Evolutionary conservation across 2,113 vertebrate species (phyloP).

Genomic region (Phaethornis superciliosus): DNA sequence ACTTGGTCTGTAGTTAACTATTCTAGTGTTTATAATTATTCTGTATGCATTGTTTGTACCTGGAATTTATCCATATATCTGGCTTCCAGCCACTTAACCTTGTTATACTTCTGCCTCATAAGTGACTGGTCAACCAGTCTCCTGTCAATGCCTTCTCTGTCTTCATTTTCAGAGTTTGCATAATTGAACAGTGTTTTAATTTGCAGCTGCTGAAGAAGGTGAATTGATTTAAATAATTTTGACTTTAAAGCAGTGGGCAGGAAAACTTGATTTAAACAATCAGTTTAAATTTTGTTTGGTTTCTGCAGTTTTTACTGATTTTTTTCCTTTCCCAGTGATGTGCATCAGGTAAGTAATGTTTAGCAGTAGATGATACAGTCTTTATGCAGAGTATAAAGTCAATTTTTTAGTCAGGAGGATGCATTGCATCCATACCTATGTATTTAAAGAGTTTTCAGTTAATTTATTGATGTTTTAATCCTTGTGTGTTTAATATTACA

Average conservation of each 20-base stretch:
- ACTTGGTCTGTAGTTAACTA: neutral
- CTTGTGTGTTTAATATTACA: neutral
- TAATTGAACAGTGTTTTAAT: slow-evolving; percentile 57
- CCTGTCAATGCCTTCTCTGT: slow-evolving; percentile 30
- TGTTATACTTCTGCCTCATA: slow-evolving; percentile 27
- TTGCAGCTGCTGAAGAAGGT: neutral
- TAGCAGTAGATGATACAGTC: neutral
- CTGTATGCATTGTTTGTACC: neutral
- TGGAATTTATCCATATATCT: slow-evolving; percentile 32
- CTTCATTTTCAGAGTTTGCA: slow-evolving; percentile 36
- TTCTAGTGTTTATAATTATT: neutral
- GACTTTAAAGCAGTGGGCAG: neutral
- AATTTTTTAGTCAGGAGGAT: neutral
- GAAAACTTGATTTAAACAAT: slow-evolving; percentile 18
- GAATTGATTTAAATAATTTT: slow-evolving; percentile 39
- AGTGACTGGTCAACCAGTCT: neutral
- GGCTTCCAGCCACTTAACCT: slow-evolving; percentile 49
- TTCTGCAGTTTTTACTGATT: neutral
- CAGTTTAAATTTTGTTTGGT: neutral
- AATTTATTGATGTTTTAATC: neutral
- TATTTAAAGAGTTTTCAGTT: neutral
- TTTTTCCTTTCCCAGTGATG: neutral
- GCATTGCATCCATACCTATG: neutral
- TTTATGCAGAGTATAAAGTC: neutral
- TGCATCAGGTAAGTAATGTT: neutral